These are phyloP conservation scores for Chrysomela aeneicollis DNA, from an alignment of 2,888 invertebrate species.

Conservation along the genomic window DNA sequence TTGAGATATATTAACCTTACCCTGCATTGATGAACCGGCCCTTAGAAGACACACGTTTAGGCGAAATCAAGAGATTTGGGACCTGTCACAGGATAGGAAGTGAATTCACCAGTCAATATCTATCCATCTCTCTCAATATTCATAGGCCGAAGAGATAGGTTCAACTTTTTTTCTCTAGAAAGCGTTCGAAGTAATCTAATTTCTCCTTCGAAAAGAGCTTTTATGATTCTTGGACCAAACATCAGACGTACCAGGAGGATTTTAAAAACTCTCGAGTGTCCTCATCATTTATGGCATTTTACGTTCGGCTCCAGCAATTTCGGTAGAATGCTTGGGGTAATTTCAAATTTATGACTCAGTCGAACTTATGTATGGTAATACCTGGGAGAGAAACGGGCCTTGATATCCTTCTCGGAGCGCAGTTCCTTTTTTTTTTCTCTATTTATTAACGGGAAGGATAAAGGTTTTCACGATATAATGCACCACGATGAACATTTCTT, in stretches of 20 bases:
- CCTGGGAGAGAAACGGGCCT: constrained; percentile 26
- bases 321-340: constrained; percentile 44
- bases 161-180: constrained; percentile 16
- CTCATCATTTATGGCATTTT: constrained; percentile 50
- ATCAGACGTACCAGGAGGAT: constrained; percentile 46
- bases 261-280: constrained; percentile 49
- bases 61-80: too few species aligned
- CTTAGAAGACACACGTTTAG: too few species aligned
- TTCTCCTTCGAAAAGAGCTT: constrained; percentile 50
- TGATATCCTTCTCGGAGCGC: constrained; percentile 29
- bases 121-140: background rate
- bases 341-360: constrained; percentile 47
- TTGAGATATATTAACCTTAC: too few species aligned
- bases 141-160: background rate
- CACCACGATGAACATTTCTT: background rate
- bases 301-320: constrained; percentile 46
- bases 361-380: constrained; percentile 47
- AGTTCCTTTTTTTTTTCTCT: background rate
- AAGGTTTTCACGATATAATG: background rate
- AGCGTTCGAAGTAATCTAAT: constrained; percentile 51
- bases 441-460: background rate
- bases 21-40: too few species aligned
- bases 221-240: constrained; percentile 47
- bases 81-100: too few species aligned
- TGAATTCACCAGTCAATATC: too few species aligned